Evolutionary conservation across 2,797 vertebrate species (phyloP).

Genomic region (Parauchenoglanis punctatus): DNA sequence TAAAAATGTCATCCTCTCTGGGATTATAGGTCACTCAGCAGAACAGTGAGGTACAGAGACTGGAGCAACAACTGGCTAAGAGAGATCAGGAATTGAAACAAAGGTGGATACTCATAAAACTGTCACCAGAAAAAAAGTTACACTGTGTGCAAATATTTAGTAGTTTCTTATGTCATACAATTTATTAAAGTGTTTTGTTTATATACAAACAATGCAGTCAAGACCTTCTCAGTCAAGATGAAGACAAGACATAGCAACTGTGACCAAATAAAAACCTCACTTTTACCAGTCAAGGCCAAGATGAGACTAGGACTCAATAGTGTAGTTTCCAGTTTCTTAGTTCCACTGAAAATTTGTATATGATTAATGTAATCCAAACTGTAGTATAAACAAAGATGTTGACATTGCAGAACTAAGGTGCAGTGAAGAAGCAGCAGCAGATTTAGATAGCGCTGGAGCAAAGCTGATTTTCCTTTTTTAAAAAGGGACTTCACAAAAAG

Average conservation of each 20-base stretch:
- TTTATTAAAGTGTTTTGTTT: neutral
- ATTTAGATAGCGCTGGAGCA: neutral
- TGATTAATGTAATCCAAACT: neutral
- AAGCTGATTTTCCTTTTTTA: neutral
- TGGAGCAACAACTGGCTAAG: slow-evolving; percentile 64
- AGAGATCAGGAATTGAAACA: slow-evolving; percentile 66
- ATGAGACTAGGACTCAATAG: neutral
- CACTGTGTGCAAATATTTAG: neutral
- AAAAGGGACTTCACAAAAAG: neutral
- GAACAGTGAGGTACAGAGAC: slow-evolving; percentile 59
- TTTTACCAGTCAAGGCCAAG: neutral
- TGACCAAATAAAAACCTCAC: neutral
- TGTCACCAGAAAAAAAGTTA: slow-evolving; percentile 5
- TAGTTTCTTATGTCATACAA: neutral
- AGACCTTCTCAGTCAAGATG: neutral
- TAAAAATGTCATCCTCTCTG: slow-evolving; percentile 7
- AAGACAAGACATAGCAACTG: neutral
- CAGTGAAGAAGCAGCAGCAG: neutral
- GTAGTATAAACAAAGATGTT: neutral
- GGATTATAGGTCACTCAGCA: slow-evolving; percentile 61
- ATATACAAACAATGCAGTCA: neutral
- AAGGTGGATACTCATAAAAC: slow-evolving; percentile 60
- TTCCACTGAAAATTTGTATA: neutral
- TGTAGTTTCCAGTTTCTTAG: neutral
- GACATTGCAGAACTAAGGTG: neutral